Conservation (phyloP, 2,797 vertebrate species). For the Knipowitschia caucasica region DNA sequence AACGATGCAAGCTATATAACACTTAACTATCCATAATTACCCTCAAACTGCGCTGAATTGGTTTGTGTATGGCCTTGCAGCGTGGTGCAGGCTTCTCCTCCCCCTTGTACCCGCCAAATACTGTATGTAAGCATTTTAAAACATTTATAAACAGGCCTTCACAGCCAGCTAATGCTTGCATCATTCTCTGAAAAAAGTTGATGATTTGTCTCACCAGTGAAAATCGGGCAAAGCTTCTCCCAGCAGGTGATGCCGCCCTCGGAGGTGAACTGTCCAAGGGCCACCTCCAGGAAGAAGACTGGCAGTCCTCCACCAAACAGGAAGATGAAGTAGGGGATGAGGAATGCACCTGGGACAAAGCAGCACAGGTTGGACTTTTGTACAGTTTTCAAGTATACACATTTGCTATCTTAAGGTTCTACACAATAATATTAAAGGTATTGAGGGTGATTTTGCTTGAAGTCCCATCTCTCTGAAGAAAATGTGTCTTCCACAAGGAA, state of each 20-base stretch:
- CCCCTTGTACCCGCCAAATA: background rate
- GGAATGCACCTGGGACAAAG: conserved; percentile 87
- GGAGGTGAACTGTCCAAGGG: conserved; percentile 95
- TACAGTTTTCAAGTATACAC: no score
- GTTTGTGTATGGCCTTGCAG: background rate
- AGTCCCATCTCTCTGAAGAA: no score
- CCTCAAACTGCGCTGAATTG: background rate
- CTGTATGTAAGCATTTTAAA: background rate
- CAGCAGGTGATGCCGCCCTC: conserved; percentile 99
- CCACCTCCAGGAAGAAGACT: conserved; percentile 98
- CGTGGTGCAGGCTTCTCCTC: background rate
- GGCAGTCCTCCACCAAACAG: conserved; percentile 97
- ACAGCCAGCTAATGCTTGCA: background rate
- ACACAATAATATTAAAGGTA: no score
- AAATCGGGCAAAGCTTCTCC: conserved; percentile 97
- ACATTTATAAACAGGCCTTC: background rate
- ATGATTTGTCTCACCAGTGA: conserved; percentile 80
- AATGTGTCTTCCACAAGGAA: no score
- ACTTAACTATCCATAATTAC: background rate
- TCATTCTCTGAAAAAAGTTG: no score
- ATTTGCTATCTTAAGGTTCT: no score
- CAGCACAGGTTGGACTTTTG: background rate
- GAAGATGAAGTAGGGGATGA: conserved; percentile 99
- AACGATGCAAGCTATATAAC: background rate
- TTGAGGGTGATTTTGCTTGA: no score